These are phyloP conservation scores for Momotus momota DNA, from an alignment of 2,797 vertebrate species.

Conservation along the genomic window DNA sequence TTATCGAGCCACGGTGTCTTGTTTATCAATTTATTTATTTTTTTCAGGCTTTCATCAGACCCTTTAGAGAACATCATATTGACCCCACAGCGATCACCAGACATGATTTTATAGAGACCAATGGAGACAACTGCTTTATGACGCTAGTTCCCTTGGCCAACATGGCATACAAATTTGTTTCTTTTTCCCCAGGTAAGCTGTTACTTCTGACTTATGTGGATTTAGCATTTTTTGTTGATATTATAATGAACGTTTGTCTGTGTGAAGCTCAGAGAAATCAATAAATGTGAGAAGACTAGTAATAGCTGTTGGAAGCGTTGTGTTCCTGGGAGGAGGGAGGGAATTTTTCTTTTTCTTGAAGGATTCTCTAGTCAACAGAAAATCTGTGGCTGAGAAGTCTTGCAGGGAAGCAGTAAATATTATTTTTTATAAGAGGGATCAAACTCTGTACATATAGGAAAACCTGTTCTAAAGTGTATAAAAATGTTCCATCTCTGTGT, in stretches of 20 bases:
- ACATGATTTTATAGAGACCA: slow-evolving; percentile 98
- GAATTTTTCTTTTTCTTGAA: background rate
- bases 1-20: background rate
- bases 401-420: background rate
- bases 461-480: background rate
- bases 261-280: background rate
- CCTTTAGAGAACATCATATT: slow-evolving; percentile 97
- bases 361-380: background rate
- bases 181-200: slow-evolving; percentile 85
- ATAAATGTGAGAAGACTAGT: background rate
- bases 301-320: background rate
- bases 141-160: slow-evolving; percentile 89
- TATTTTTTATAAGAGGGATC: background rate
- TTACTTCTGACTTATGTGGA: background rate
- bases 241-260: background rate
- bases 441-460: background rate
- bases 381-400: background rate
- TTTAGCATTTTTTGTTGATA: background rate
- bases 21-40: background rate
- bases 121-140: slow-evolving; percentile 98
- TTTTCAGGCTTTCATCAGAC: slow-evolving; percentile 94
- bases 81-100: slow-evolving; percentile 98
- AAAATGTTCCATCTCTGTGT: background rate
- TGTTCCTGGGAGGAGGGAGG: background rate
- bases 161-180: slow-evolving; percentile 94